Evolutionary conservation across 2,797 vertebrate species (phyloP).

Genomic region (Coregonus suidteri): DNA sequence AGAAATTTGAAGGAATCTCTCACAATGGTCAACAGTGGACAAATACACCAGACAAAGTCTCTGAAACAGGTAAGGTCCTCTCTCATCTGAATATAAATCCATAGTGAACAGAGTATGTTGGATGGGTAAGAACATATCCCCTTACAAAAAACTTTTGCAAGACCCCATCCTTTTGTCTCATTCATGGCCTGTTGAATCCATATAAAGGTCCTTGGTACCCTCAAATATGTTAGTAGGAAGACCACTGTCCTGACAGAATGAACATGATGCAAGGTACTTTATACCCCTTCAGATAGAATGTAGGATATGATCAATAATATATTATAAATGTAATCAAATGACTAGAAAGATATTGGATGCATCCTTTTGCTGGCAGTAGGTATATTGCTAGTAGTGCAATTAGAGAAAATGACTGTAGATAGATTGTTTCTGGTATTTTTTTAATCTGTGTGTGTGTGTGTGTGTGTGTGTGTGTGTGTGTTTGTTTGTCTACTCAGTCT

Average conservation of each 20-base stretch:
- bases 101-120: conserved; percentile 31
- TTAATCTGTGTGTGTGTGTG: not conserved
- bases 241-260: conserved; percentile 52
- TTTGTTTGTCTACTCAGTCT: conserved; percentile 39
- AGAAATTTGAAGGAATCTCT: no score
- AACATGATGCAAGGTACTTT: conserved; percentile 57
- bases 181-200: conserved; percentile 49
- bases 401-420: no score
- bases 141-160: conserved; percentile 54
- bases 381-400: no score
- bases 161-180: conserved; percentile 44
- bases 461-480: conserved; percentile 6
- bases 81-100: conserved; percentile 38
- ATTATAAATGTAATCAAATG: not conserved
- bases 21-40: not conserved
- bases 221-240: conserved; percentile 12
- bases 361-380: no score
- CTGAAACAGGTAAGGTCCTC: not conserved
- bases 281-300: not conserved
- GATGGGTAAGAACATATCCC: conserved; percentile 38
- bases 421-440: not conserved
- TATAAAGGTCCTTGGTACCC: conserved; percentile 56
- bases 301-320: not conserved
- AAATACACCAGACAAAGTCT: not conserved
- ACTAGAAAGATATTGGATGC: not conserved